Evolutionary conservation across 1,140 invertebrate species (phyloP).

Genomic region (Andrena cerasifolii): DNA sequence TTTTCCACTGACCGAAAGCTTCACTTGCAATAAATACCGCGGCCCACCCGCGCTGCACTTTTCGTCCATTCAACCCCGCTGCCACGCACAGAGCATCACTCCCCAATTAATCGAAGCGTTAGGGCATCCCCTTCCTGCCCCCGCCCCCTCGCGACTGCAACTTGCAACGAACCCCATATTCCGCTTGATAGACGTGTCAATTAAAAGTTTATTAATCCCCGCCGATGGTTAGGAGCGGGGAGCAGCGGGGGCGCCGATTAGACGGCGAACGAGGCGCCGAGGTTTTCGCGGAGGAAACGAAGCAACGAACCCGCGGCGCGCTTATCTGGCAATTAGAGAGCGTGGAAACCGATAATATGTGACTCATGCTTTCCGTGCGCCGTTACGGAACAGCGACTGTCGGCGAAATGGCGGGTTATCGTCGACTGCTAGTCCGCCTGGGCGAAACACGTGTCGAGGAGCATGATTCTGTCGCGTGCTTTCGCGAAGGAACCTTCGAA

Average conservation of each 20-base stretch:
- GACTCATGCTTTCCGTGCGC: neutral
- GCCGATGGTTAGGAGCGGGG: neutral
- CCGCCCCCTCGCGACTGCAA: neutral
- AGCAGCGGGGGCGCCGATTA: no score
- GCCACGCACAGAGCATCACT: neutral
- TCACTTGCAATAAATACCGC: no score
- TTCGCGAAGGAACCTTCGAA: no score
- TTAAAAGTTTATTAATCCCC: slow-evolving; percentile 37
- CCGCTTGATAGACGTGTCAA: slow-evolving; percentile 12
- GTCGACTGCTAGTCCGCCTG: neutral
- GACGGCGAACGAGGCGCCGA: neutral
- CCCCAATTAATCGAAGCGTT: neutral
- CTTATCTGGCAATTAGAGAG: slow-evolving; percentile 11
- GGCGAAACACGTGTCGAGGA: neutral
- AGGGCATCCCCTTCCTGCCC: no score
- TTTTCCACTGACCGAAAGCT: no score
- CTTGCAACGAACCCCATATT: neutral
- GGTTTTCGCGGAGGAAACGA: slow-evolving; percentile 2
- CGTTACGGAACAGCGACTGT: slow-evolving; percentile 11
- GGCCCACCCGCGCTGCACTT: no score
- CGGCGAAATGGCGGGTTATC: slow-evolving; percentile 6
- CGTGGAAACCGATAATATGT: slow-evolving; percentile 14
- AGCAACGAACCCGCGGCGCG: slow-evolving; percentile 5
- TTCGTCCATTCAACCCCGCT: no score
- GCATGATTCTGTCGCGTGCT: neutral